Evolutionary conservation across 2,113 vertebrate species (phyloP), one percentile per base, ranked within the genome.

Genomic region (Halcyon malimbica): DNA sequence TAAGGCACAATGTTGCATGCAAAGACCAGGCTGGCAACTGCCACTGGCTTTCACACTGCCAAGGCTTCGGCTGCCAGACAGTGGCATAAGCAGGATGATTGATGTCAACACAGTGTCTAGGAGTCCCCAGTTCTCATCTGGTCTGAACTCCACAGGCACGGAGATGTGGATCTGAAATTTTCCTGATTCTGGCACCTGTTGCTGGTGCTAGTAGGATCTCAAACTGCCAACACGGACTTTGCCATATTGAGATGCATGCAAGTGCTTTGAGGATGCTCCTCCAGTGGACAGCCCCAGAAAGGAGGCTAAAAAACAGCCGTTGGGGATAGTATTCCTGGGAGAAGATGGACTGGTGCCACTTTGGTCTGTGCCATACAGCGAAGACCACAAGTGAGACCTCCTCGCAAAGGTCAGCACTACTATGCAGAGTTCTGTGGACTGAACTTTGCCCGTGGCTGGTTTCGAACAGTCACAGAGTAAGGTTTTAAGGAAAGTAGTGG

Each of bases 21-120:
- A 67, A 86, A 51, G 67, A 83, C n/a, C 74, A 84, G 56, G 56
- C 74, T 93, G 84, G 78, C 63, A 84, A 37, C 37, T 14, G 60
- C 82, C 59, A 73, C 31, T 31, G 59, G 50, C n/a, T 62, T 64
- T 85, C 41, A 59, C 44, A 6, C 2, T 51, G 50, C 19, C 54
- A 50, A 42, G 13, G 28, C 28, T 76, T 81, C 41, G 73, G 35
- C 67, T 65, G 71, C 63, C 41, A 79, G 82, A 29, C 50, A 59
- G 65, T 28, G 63, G 48, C 59, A 70, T n/a, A 73, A 90, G 28
- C 68, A 73, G 54, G 11, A 54, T 37, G 25, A 80, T 5, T 48
- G 29, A 74, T 24, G 17, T 8, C 59, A 73, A 2, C 28, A 14
- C 1, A 1, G 6, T 59, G 50, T 73, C 7, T 16, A 42, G 24